Conservation (phyloP, 1,140 invertebrate species). For the Nymphalis io region DNA sequence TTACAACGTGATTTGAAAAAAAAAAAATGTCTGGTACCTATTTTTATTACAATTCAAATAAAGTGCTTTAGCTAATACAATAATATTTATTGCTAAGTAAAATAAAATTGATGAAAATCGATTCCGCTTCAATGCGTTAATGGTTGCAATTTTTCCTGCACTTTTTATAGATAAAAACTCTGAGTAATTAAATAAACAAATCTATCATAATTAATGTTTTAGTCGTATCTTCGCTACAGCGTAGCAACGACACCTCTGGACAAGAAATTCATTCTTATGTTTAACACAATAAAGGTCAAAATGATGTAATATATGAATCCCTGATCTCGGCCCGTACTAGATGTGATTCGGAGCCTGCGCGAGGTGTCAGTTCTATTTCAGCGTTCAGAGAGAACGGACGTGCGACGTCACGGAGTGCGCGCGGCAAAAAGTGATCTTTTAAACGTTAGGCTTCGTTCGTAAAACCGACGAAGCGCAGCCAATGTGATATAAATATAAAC, state of each 20-base stretch:
- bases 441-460: slow-evolving; percentile 35
- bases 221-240: slow-evolving; percentile 44
- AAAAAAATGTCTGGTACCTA: too few species aligned
- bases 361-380: slow-evolving; percentile 51
- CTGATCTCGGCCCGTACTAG: slow-evolving; percentile 38
- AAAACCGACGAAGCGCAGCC: slow-evolving; percentile 45
- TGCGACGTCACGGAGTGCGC: slow-evolving; percentile 36
- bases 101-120: neutral
- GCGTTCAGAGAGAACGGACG: slow-evolving; percentile 38
- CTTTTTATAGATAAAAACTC: slow-evolving; percentile 12
- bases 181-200: slow-evolving; percentile 47
- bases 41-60: too few species aligned
- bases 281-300: slow-evolving; percentile 5
- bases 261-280: slow-evolving; percentile 19
- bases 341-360: slow-evolving; percentile 62
- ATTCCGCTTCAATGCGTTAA: slow-evolving; percentile 17
- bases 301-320: neutral
- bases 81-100: neutral
- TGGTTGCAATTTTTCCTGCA: slow-evolving; percentile 8
- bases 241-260: slow-evolving; percentile 41
- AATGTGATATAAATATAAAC: slow-evolving; percentile 58
- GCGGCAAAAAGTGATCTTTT: slow-evolving; percentile 47
- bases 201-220: slow-evolving; percentile 50
- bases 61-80: neutral
- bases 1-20: too few species aligned